A percentile compares a stretch with the other conserved stretches of the same genome.
phyloP scores from a whole-genome alignment of 2,113 vertebrate genomes.

The Dicentrarchus labrax region DNA sequence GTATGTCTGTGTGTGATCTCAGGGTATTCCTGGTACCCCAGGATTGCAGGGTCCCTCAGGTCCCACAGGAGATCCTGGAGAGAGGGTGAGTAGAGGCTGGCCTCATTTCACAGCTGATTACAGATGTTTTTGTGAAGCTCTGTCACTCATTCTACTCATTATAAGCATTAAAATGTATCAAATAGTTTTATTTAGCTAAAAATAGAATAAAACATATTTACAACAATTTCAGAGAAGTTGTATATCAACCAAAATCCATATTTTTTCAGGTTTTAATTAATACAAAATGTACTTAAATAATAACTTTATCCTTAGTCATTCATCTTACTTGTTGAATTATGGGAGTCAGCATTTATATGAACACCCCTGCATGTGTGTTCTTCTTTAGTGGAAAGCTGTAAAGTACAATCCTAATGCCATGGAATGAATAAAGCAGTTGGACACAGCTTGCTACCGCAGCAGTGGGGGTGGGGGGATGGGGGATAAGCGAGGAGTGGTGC shows the following conservation, averaged over 20 bases:
- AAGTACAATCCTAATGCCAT: slow-evolving; percentile 28
- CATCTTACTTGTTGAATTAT: slow-evolving; percentile 13
- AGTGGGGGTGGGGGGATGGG: slow-evolving; percentile 10
- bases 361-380: slow-evolving; percentile 18
- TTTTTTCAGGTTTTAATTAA: not conserved
- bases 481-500: slow-evolving; percentile 27
- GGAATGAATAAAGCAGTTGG: slow-evolving; percentile 52
- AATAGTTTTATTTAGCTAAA: not conserved
- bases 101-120: slow-evolving; percentile 31
- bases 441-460: slow-evolving; percentile 49
- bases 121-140: slow-evolving; percentile 36
- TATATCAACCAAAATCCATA: not conserved
- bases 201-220: not conserved
- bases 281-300: slow-evolving; percentile 12
- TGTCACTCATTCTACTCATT: not conserved
- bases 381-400: slow-evolving; percentile 34
- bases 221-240: not conserved
- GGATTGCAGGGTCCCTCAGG: slow-evolving; percentile 93
- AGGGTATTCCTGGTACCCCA: slow-evolving; percentile 94
- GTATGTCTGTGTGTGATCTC: slow-evolving; percentile 62
- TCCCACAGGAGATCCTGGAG: slow-evolving; percentile 91
- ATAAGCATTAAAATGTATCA: not conserved
- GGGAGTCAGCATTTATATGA: slow-evolving; percentile 2
- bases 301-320: slow-evolving; percentile 14
- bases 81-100: slow-evolving; percentile 89